These are phyloP conservation scores for Apteryx mantelli DNA, from an alignment of 2,113 vertebrate species.

Conservation along the genomic window DNA sequence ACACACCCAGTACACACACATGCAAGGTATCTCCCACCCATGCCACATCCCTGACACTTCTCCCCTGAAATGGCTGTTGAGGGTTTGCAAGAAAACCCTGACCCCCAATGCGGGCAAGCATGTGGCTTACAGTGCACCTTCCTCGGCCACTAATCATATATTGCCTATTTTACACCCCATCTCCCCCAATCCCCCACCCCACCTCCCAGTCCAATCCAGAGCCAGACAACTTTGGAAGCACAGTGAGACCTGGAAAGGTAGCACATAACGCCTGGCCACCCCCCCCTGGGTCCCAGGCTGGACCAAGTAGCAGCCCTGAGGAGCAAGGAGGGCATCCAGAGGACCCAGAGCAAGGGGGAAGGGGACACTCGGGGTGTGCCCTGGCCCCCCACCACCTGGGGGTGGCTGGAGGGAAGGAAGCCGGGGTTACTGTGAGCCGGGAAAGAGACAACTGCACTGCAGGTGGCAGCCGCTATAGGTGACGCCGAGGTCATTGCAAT, in stretches of 20 bases:
- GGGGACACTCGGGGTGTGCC: background rate
- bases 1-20: background rate
- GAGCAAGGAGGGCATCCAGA: background rate
- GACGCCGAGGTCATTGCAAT: background rate
- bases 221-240: background rate
- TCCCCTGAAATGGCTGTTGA: background rate
- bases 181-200: background rate
- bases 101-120: rapidly evolving
- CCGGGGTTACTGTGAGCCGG: no score
- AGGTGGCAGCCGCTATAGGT: background rate
- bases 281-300: background rate
- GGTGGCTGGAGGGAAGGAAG: background rate
- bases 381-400: background rate
- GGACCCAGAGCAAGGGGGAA: background rate
- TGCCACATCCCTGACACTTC: background rate
- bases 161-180: background rate
- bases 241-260: background rate
- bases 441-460: background rate
- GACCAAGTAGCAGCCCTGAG: background rate
- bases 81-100: background rate
- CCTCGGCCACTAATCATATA: background rate
- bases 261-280: background rate
- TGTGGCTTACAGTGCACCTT: rapidly evolving
- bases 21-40: background rate
- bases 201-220: background rate